Base-by-base conservation (phyloP, 2,888 invertebrate species). In the Leuctra nigra region DNA sequence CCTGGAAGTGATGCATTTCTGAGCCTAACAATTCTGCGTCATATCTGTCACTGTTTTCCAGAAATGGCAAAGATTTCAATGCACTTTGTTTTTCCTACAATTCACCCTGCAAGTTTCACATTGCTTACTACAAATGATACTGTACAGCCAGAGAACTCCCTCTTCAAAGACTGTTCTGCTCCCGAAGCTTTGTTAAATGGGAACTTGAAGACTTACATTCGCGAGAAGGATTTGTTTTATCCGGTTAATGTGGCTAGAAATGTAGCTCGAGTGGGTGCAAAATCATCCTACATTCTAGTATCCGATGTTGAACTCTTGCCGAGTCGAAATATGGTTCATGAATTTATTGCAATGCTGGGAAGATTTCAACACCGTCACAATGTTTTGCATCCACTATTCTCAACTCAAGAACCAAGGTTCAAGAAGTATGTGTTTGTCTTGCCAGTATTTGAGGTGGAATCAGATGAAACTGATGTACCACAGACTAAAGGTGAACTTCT, bases 241-340 rank as follows among this genome's bases (percentile, higher is more conserved):
- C 86, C 86, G 0, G 83, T 87, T 59, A 87, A 87, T 66, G 84
- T 86, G 0, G 84, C 82, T 2, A 76, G 87, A 61, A 87, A 87
- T 66, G 80, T 81, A 0, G 87, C 87, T 1, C 76, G 86, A 63
- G 76, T 76, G 60, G 80, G 79, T n/a, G 79, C 84, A 0, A 71
- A 67, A 56, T 84, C 84, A 6, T 75, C 77, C 59, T 80, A 81
- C 62, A 81, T 84, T 41, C 69, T 86, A 62, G 84, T 86, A 7
- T 83, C 84, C 1, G 86, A 86, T 69, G 81, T 86, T 62, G 86
- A 86, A 68, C 75, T 86, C 67, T 77, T 86, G 56, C 86, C 86
- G 1, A 86, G 85, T 66, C 74, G 76, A 48, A 75, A 75, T 57
- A 70, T 86, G 63, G 84, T 83, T 0, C 72, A 76, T 0, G 76